These are phyloP conservation scores for Ectemnius lituratus DNA, from an alignment of 2,888 invertebrate genomes.

Conservation along the genomic window DNA sequence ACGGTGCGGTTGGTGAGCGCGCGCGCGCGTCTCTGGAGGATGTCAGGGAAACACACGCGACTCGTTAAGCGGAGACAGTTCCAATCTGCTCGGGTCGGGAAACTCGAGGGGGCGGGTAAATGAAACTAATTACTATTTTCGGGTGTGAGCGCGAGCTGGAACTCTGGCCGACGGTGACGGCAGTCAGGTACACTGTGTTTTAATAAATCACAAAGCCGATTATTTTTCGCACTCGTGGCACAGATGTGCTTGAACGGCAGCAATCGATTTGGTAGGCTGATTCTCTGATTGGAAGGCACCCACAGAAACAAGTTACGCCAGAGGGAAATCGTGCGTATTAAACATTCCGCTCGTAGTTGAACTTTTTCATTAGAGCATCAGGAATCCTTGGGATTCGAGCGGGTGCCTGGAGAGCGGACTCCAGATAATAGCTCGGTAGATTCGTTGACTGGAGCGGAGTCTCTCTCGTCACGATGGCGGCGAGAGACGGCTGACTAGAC, in stretches of 20 bases:
- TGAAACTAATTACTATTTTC: conserved; percentile 7
- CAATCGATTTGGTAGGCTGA: background rate
- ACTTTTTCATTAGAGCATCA: conserved; percentile 16
- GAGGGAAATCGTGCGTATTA: conserved; percentile 30
- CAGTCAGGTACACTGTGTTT: background rate
- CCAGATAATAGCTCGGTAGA: conserved; percentile 6
- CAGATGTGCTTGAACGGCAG: background rate
- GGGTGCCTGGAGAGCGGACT: conserved; percentile 15
- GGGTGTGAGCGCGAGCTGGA: background rate
- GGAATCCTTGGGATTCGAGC: conserved; percentile 40
- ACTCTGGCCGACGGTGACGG: background rate
- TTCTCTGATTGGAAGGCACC: background rate
- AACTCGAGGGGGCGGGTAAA: background rate
- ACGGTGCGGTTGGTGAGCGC: background rate
- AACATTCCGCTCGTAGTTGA: conserved; percentile 33
- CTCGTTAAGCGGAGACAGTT: conserved; percentile 35
- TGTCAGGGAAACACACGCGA: conserved; percentile 32
- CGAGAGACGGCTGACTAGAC: conserved; percentile 24
- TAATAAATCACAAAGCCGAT: conserved; percentile 10
- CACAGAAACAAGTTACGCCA: background rate
- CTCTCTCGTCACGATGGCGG: no score
- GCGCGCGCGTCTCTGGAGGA: conserved; percentile 29
- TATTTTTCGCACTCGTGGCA: background rate
- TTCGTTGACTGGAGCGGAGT: background rate
- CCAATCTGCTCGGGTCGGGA: background rate